Conservation (phyloP, 2,888 invertebrate genomes). For the Strigamia transsilvanica region DNA sequence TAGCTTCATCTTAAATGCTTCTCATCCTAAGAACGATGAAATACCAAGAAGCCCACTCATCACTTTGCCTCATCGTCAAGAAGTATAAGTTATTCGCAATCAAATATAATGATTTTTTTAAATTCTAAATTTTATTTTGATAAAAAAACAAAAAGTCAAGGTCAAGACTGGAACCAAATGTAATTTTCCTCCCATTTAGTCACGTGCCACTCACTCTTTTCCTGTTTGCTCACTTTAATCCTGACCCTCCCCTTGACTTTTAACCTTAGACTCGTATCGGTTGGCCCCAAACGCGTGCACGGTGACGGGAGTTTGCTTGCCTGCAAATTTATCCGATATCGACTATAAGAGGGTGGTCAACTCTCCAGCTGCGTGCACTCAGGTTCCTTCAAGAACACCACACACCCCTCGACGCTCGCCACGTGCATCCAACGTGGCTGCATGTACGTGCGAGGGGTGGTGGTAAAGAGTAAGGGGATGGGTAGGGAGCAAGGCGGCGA, state of each 20-base stretch:
- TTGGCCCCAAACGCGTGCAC: constrained; percentile 37
- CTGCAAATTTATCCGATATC: constrained; percentile 38
- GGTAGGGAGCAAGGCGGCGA: constrained; percentile 14
- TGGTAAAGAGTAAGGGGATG: constrained; percentile 11
- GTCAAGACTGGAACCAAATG: background rate
- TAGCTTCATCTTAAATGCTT: background rate
- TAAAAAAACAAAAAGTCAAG: background rate
- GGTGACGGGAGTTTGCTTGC: constrained; percentile 33
- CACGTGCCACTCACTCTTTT: constrained; percentile 38
- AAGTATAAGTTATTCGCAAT: no score
- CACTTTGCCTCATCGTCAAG: no score
- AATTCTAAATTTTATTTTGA: no score
- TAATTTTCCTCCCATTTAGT: constrained; percentile 13
- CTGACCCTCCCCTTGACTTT: constrained; percentile 34
- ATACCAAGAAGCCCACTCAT: background rate
- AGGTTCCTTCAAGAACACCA: constrained; percentile 20
- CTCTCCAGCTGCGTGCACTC: constrained; percentile 27
- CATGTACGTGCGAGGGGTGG: constrained; percentile 8
- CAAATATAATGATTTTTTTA: no score
- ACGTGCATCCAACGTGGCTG: constrained; percentile 24
- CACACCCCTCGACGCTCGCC: background rate
- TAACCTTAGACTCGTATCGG: constrained; percentile 22
- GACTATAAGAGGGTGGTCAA: constrained; percentile 23
- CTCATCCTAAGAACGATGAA: background rate
- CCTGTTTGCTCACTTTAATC: constrained; percentile 30